Base-by-base conservation (phyloP, 2,113 vertebrate species). In the Oncorhynchus clarkii region DNA sequence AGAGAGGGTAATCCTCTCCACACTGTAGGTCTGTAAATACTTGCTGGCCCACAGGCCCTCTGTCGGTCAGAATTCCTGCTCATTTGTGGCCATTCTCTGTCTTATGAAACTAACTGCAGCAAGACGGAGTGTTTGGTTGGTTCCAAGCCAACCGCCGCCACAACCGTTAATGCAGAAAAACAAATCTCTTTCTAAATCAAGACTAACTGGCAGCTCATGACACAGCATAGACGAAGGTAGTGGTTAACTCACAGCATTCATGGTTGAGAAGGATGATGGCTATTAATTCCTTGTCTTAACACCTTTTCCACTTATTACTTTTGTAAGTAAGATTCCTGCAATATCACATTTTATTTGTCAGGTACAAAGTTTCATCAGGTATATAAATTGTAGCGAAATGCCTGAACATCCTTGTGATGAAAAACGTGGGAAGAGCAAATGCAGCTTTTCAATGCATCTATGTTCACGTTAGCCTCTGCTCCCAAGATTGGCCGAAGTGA, bases 41-140 rank as follows among this genome's bases (percentile, higher is more conserved):
- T 71, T 86, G 67, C 71, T 20, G 71, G 76, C 70, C 88, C 85
- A 75, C 86, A 85, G 69, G 78, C 79, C 75, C 83, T 86, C 84
- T 82, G 84, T 86, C 88, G 85, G 83, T 90, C 80, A 75, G 68
- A 83, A 78, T 83, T 77, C 84, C 78, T 65, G 74, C 74, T 82
- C 77, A 65, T 78, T 76, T 82, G 80, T 68, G 80, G 84, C 51
- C 70, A 57, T 57, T 86, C 65, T 81, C 65, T 88, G 77, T 71
- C 9, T 82, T 74, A 81, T 34, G 85, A 86, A 87, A 80, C 76
- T 76, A 87, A 80, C 78, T 78, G 62, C 67, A 57, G 66, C 67
- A 76, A 74, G 60, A 57, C 70, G 4, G 24, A 22, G 34, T 29
- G 45, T 14, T 12, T 14, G 3, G 4, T 62, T 82, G 3, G 4